Conservation (phyloP, 2,113 vertebrate genomes). For the Bettongia penicillata region DNA sequence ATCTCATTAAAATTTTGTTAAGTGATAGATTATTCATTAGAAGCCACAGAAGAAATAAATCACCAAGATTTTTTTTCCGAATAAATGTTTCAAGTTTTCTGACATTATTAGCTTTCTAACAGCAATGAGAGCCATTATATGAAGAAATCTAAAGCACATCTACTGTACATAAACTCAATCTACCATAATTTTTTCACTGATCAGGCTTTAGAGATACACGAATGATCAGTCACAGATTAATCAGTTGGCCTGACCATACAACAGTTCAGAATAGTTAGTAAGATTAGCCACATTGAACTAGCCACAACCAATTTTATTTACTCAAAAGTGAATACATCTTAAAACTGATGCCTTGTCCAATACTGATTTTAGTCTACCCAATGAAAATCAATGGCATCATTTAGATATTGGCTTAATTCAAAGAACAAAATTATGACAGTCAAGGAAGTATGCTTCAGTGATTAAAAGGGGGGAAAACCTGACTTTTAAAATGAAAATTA, state of each 20-base stretch:
- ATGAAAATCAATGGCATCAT: neutral
- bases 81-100: neutral
- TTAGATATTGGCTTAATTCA: neutral
- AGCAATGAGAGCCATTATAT: neutral
- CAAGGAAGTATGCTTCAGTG: neutral
- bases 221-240: neutral
- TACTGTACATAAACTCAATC: neutral
- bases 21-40: neutral
- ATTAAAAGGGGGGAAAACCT: neutral
- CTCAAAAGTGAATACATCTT: slow-evolving; percentile 22
- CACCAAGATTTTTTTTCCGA: neutral
- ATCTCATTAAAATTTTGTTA: neutral
- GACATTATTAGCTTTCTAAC: neutral
- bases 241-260: neutral
- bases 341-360: neutral
- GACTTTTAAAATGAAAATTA: neutral
- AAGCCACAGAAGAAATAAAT: neutral
- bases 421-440: slow-evolving; percentile 7
- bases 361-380: neutral
- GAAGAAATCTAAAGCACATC: slow-evolving; percentile 22
- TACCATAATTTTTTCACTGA: neutral
- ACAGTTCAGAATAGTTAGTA: neutral
- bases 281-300: neutral
- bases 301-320: neutral
- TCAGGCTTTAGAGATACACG: neutral